A percentile compares a stretch with the other conserved stretches of the same genome.
phyloP scores from a whole-genome alignment of 2,888 invertebrate genomes.

The Poecilobothrus nobilitatus region DNA sequence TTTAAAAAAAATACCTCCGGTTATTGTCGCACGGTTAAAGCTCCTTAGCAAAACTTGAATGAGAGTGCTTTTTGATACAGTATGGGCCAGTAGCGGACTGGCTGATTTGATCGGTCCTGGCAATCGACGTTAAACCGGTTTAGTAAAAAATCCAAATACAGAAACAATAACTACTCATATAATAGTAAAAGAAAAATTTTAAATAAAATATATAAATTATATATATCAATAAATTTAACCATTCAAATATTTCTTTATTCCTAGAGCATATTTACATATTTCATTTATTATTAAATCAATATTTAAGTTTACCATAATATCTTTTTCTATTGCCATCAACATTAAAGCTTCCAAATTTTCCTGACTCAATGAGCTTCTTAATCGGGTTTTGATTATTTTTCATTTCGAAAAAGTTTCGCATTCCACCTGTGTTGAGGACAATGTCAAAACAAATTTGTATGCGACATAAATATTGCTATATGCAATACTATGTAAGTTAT shows the following conservation, averaged over 20 bases:
- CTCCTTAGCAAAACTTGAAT: too few relatives aligned
- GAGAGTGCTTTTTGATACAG: too few relatives aligned
- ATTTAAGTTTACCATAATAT: slow-evolving; percentile 1
- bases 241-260: slow-evolving; percentile 9
- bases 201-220: not conserved
- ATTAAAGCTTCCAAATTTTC: slow-evolving; percentile 10
- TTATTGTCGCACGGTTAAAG: too few relatives aligned
- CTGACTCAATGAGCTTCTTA: slow-evolving; percentile 10
- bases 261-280: slow-evolving; percentile 10
- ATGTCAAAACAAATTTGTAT: slow-evolving; percentile 12
- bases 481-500: slow-evolving; percentile 8
- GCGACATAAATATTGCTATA: slow-evolving; percentile 11
- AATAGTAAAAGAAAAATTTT: too few relatives aligned
- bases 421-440: slow-evolving; percentile 11
- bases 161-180: too few relatives aligned
- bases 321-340: slow-evolving; percentile 9
- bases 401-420: slow-evolving; percentile 7
- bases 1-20: too few relatives aligned
- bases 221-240: slow-evolving; percentile 10
- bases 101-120: too few relatives aligned
- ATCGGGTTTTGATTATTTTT: not conserved
- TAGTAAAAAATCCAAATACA: too few relatives aligned
- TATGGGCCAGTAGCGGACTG: too few relatives aligned
- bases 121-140: too few relatives aligned
- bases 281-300: slow-evolving; percentile 3